phyloP scores from a whole-genome alignment of 30 jellyfish, hydroid and myxozoan species.

The Clytia hemisphaerica region DNA sequence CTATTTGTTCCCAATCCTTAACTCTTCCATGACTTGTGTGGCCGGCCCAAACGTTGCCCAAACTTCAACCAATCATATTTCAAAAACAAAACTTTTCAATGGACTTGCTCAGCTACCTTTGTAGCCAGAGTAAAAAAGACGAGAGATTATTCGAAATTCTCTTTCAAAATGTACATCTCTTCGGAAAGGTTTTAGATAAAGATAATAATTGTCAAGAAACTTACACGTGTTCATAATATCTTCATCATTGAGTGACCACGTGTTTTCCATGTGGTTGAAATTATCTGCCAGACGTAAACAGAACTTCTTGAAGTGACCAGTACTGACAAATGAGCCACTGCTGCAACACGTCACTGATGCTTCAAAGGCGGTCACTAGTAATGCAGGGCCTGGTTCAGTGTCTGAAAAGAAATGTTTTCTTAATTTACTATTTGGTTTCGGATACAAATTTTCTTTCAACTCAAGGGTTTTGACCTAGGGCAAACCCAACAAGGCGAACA shows the following conservation, averaged over 20 bases:
- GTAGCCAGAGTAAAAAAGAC: too few species aligned
- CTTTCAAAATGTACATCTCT: not conserved
- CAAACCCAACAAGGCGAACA: too few species aligned
- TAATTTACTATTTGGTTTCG: not conserved
- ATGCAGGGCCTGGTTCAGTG: constrained; percentile 59
- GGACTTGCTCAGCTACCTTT: too few species aligned
- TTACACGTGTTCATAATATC: constrained; percentile 81
- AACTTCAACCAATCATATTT: too few species aligned
- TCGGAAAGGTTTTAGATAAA: too few species aligned
- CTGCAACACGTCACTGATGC: constrained; percentile 86
- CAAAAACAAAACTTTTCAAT: too few species aligned
- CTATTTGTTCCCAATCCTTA: not conserved
- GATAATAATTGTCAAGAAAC: not conserved
- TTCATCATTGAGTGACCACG: constrained; percentile 45
- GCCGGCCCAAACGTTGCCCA: too few species aligned
- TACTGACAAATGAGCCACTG: constrained; percentile 91
- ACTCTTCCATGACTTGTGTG: too few species aligned
- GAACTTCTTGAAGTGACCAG: constrained; percentile 67
- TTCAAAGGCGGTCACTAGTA: constrained; percentile 71
- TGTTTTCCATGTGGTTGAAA: constrained; percentile 53
- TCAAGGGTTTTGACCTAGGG: too few species aligned
- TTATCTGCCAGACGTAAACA: constrained; percentile 68
- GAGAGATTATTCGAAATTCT: not conserved
- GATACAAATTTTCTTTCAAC: too few species aligned
- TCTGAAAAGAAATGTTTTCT: too few species aligned